phyloP scores from a whole-genome alignment of 2,797 vertebrate species.

The Meriones psammophilus region DNA sequence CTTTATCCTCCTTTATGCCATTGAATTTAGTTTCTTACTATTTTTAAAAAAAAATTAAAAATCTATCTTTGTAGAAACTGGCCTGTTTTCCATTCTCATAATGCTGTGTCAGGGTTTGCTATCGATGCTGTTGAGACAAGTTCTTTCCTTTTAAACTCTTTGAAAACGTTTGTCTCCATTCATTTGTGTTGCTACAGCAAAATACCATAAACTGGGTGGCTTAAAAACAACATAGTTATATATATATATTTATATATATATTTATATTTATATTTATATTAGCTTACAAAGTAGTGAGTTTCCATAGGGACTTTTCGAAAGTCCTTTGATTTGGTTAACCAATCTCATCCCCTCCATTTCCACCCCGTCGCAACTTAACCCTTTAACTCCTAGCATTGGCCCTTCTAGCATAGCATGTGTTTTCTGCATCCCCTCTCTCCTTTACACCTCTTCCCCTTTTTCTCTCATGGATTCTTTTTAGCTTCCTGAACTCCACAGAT shows the following conservation, averaged over 20 bases:
- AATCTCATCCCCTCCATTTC: neutral
- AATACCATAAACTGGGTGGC: neutral
- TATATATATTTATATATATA: too few species aligned
- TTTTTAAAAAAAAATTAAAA: neutral
- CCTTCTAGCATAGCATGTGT: neutral
- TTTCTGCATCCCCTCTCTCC: neutral
- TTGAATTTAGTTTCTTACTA: neutral
- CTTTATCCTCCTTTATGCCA: too few species aligned
- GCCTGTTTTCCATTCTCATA: neutral
- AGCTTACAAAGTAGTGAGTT: neutral
- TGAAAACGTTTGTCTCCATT: neutral
- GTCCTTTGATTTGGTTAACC: neutral
- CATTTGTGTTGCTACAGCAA: neutral
- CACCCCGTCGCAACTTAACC: neutral
- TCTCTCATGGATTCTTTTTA: neutral
- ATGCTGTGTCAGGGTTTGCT: neutral
- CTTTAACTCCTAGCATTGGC: neutral
- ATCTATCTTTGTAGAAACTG: neutral
- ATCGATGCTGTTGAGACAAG: neutral
- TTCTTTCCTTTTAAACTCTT: constrained; percentile 11
- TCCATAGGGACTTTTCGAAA: neutral
- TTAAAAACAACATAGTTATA: neutral
- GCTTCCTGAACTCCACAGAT: neutral
- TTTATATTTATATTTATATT: neutral
- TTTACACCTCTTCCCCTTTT: neutral